Evolutionary conservation across 2,888 invertebrate species (phyloP).

Genomic region (Folsomia manolachei): DNA sequence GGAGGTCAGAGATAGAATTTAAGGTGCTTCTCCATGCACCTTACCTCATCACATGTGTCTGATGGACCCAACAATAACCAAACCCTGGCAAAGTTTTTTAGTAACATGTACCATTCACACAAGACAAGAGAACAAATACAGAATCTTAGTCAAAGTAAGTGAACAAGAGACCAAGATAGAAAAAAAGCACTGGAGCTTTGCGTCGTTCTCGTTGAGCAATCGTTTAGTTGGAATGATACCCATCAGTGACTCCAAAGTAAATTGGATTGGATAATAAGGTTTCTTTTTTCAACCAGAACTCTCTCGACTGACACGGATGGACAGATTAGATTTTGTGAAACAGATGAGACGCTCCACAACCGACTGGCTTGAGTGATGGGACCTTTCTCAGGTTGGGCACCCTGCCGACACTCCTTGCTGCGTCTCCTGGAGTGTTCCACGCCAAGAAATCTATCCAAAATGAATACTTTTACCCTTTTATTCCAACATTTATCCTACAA

Average conservation of each 20-base stretch:
- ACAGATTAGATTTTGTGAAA: slow-evolving; percentile 21
- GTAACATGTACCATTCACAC: no score
- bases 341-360: slow-evolving; percentile 22
- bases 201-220: neutral
- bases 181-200: neutral
- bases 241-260: slow-evolving; percentile 18
- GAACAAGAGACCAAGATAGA: no score
- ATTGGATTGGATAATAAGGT: slow-evolving; percentile 22
- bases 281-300: neutral
- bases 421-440: slow-evolving; percentile 41
- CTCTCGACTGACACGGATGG: slow-evolving; percentile 25
- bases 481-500: slow-evolving; percentile 13
- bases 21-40: no score
- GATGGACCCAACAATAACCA: no score
- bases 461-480: slow-evolving; percentile 16
- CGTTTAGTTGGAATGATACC: slow-evolving; percentile 20
- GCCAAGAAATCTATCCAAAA: slow-evolving; percentile 31
- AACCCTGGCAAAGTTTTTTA: no score
- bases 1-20: neutral
- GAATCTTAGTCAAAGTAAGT: no score
- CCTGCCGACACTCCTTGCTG: slow-evolving; percentile 44
- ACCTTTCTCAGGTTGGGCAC: slow-evolving; percentile 32
- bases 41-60: no score
- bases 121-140: no score
- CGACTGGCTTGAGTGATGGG: slow-evolving; percentile 17